Base-by-base conservation (phyloP, 2,888 invertebrate genomes). In the Leptopilina syphax region DNA sequence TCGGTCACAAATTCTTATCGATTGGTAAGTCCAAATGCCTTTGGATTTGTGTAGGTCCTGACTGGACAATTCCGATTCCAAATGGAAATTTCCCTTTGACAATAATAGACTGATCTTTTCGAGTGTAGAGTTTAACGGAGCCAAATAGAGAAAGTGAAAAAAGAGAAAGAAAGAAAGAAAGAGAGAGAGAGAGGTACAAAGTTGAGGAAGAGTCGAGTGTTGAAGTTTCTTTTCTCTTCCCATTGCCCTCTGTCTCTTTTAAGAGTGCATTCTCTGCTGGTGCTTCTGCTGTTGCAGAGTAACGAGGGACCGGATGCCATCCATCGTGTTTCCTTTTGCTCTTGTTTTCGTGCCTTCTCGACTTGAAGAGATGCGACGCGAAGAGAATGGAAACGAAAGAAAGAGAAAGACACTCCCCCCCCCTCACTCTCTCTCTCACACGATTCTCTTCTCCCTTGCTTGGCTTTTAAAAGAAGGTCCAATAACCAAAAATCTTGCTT, bases 281-380 rank as follows among this genome's bases (percentile, higher is more conserved):
- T 18, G 18, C 18, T 18, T 18, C 34, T 34, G 47, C 47, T 47
- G 47, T 34, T 34, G 44, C 44, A 84, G 83, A 87, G 84, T 83
- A 80, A 82, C 83, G 83, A 84, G 84, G 84, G 85, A 87, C 90
- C 91, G 91, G 91, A 91, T 90, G 89, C 88, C 89, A 91, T 91
- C 90, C 90, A 91, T 91, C 90, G 89, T 87, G 84, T 86, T 79
- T 82, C 84, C 84, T 87, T 87, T 88, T 87, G 85, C 88, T 88
- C 83, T 78, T 77, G 85, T 86, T 85, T 85, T 84, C 84, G 84
- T 85, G 83, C 83, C 84, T 83, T 82, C 81, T 85, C 80, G 81
- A 80, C 83, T 34, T 83, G 81, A 83, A 83, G 83, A 44, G 83
- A 83, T 79, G 80, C 78, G 76, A 78, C 77, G 50, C 60, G 76